These are phyloP conservation scores for Globodera rostochiensis DNA, from an alignment of 1,140 invertebrate genomes.

Conservation along the genomic window DNA sequence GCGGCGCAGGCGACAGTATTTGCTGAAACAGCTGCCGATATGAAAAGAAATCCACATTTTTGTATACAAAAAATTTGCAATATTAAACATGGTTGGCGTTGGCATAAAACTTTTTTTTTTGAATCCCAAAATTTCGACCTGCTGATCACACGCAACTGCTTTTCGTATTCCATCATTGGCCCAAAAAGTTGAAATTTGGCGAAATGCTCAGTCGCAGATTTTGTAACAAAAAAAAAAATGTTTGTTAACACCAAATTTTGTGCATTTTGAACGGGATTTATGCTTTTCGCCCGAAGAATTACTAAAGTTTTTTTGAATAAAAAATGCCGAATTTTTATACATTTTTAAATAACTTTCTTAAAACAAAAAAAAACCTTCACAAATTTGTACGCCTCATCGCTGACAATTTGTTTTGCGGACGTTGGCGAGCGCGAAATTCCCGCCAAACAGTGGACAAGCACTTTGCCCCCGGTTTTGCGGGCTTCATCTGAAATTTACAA, in stretches of 20 bases:
- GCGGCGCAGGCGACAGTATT: not conserved
- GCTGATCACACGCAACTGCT: constrained; percentile 41
- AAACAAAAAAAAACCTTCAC: constrained; percentile 11
- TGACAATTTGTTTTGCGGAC: constrained; percentile 70
- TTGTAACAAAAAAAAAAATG: no score
- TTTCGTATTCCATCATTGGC: constrained; percentile 72
- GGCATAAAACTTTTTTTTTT: constrained; percentile 1
- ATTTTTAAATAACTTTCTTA: no score
- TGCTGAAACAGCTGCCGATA: not conserved
- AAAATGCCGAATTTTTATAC: no score
- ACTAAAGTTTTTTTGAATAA: no score
- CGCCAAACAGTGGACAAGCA: constrained; percentile 73
- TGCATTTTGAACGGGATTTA: no score
- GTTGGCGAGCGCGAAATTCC: constrained; percentile 73
- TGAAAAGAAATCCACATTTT: constrained; percentile 15
- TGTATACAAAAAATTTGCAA: no score
- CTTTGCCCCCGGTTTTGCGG: constrained; percentile 70
- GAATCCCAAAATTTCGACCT: constrained; percentile 20
- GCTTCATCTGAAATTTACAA: constrained; percentile 69
- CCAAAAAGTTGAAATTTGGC: constrained; percentile 74
- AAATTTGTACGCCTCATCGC: constrained; percentile 72
- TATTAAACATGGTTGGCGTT: not conserved
- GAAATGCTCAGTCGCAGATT: no score
- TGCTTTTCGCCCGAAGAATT: no score
- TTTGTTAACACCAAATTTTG: no score